These are phyloP conservation scores for Diarsia dahlii DNA, from an alignment of 2,888 invertebrate genomes.

Conservation along the genomic window DNA sequence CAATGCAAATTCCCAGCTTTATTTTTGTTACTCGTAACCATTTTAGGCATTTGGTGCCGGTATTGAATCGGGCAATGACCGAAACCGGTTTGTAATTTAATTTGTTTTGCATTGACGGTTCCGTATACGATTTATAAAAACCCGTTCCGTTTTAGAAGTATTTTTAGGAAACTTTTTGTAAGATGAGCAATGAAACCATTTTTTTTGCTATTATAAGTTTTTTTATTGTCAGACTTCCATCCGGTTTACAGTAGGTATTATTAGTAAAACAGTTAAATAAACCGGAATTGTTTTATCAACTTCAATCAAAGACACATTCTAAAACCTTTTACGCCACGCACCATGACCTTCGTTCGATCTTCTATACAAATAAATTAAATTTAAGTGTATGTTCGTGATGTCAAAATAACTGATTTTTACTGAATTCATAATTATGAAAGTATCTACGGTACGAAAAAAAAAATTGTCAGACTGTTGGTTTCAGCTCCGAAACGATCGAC, in stretches of 20 bases:
- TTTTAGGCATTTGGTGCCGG: slow-evolving; percentile 39
- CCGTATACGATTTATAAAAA: not conserved
- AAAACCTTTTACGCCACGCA: not conserved
- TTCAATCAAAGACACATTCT: not conserved
- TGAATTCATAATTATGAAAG: no score
- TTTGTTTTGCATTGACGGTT: slow-evolving; percentile 27
- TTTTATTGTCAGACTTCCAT: not conserved
- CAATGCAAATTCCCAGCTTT: slow-evolving; percentile 11
- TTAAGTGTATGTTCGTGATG: no score
- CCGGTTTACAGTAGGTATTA: not conserved
- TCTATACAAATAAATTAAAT: no score
- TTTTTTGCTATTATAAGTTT: slow-evolving; percentile 16
- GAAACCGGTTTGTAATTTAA: slow-evolving; percentile 42
- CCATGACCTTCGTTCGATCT: not conserved
- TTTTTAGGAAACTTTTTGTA: not conserved
- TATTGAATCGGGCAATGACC: slow-evolving; percentile 56
- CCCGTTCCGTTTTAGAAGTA: not conserved
- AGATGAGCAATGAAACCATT: not conserved
- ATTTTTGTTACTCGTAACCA: slow-evolving; percentile 39
- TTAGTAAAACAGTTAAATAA: not conserved
- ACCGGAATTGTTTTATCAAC: not conserved
- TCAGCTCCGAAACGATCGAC: no score
- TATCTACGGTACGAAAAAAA: no score
- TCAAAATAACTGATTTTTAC: no score
- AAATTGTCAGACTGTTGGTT: no score